These are phyloP conservation scores for Morone chrysops DNA, from an alignment of 2,113 vertebrate species.

Conservation along the genomic window DNA sequence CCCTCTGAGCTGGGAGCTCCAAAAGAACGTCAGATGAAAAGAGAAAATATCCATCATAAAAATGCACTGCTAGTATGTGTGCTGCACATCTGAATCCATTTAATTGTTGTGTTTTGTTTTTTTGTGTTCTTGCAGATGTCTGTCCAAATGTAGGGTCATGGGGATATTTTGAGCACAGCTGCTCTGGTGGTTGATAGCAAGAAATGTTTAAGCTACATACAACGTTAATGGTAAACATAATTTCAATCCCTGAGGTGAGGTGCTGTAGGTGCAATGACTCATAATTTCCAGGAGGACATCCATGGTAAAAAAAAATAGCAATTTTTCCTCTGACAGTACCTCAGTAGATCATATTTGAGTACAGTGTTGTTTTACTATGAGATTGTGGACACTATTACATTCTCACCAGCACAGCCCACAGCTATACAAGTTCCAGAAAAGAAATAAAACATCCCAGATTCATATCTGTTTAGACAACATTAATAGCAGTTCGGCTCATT, in stretches of 20 bases:
- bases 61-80: not conserved
- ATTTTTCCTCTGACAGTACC: not conserved
- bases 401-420: not conserved
- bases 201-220: not conserved
- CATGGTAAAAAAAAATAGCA: not conserved
- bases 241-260: not conserved
- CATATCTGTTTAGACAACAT: not conserved
- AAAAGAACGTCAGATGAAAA: constrained; percentile 34
- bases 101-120: not conserved
- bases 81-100: not conserved
- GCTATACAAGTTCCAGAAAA: not conserved
- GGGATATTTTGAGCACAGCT: constrained; percentile 12
- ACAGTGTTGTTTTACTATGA: not conserved
- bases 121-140: not conserved
- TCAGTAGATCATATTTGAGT: not conserved
- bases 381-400: not conserved
- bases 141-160: not conserved
- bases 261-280: not conserved
- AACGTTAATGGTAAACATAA: not conserved
- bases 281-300: not conserved
- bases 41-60: constrained; percentile 43
- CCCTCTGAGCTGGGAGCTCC: constrained; percentile 55
- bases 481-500: not conserved
- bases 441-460: not conserved
- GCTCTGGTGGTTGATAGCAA: not conserved